These are phyloP conservation scores for Pantherophis vulpinus DNA, from an alignment of 2,797 vertebrate species.

Conservation along the genomic window DNA sequence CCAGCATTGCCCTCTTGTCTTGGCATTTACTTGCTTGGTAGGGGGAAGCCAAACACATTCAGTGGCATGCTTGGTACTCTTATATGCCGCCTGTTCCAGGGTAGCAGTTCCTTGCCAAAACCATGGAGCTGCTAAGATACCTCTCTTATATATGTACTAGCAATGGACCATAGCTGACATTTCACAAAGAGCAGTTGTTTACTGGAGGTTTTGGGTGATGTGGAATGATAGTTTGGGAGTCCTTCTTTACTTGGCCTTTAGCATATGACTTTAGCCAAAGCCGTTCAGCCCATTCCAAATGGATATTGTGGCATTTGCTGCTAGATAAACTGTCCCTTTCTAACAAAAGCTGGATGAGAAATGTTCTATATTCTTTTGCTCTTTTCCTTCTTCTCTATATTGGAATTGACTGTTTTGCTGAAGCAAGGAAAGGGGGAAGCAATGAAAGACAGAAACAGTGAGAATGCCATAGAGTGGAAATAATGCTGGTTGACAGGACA, in stretches of 20 bases:
- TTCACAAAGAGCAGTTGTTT: background rate
- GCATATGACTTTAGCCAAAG: background rate
- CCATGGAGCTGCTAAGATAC: background rate
- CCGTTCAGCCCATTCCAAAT: background rate
- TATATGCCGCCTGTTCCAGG: conserved; percentile 11
- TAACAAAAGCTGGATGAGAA: background rate
- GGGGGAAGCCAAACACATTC: background rate
- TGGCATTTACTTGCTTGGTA: background rate
- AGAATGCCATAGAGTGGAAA: background rate
- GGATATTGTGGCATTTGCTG: background rate
- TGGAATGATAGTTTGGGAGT: background rate
- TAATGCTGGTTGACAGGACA: background rate
- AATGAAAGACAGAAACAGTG: background rate
- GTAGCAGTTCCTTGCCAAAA: conserved; percentile 7
- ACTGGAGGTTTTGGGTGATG: background rate
- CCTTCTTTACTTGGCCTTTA: background rate
- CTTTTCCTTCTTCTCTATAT: background rate
- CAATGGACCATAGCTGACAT: background rate
- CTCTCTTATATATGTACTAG: background rate
- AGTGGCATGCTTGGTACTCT: conserved; percentile 10
- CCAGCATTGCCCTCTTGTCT: background rate
- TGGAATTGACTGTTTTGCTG: background rate
- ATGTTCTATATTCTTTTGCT: background rate
- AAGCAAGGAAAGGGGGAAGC: background rate
- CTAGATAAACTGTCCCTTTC: background rate